Base-by-base conservation (phyloP, 2,888 invertebrate species). In the Ethmia dodecea region DNA sequence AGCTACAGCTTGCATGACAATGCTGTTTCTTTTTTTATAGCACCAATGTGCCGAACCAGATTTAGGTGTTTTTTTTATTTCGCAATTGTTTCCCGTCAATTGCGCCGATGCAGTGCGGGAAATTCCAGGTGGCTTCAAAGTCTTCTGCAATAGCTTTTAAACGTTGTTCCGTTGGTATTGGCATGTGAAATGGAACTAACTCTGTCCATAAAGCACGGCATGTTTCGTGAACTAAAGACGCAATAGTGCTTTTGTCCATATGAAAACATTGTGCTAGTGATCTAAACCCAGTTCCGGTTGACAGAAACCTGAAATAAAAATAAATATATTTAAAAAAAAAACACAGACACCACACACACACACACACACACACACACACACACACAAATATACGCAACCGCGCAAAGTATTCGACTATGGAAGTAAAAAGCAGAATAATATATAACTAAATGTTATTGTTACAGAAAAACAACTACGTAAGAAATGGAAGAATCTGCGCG, bases 401-500 rank as follows among this genome's bases (percentile, higher is more conserved):
- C 20, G 9, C 6, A 20, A 20, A 20, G 20, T 20, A 20, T 20
- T 8, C 9, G 9, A 20, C 8, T 20, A 20, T 6, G 20, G 6
- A 20, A 20, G 9, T 9, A 20, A 20, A 20, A 20, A 8, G 9
- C 9, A 20, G 9, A 20, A 20, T 9, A 9, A 9, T n/a, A 20
- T 20, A 20, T 20, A 20, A 20, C 6, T 8, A 20, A 20, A 20
- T 8, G 20, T 20, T 20, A 9, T 20, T 20, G 20, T 38, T 38
- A 10, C 28, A 38, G 38, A 28, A 14, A 32, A 35, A 20, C 24
- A n/a, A 29, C 32, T 35, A 14, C 35, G 26, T 32, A 39, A 39
- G 29, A 39, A 38, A 31, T 34, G 28, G 38, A 38, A 38, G 34
- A 38, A 38, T 16, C 28, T 34, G 4, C 34, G 35, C 28, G 39